phyloP scores from a whole-genome alignment of 2,888 invertebrate species.

The Thereva unica region DNA sequence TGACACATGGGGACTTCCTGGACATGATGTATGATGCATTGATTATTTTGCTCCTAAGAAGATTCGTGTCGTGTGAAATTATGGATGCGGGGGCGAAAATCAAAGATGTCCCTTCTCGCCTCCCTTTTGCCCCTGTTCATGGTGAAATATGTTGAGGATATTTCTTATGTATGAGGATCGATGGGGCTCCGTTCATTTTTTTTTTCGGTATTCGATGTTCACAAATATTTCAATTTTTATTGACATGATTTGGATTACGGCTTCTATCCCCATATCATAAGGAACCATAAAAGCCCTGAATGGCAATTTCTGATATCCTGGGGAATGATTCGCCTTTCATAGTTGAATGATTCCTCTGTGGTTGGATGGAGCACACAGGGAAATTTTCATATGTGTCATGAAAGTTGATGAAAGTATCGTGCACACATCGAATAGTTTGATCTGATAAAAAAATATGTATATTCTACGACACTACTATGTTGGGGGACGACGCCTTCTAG shows the following conservation, averaged over 20 bases:
- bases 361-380: not conserved
- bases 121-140: conserved; percentile 9
- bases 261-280: conserved; percentile 21
- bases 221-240: conserved; percentile 34
- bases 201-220: conserved; percentile 14
- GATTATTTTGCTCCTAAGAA: conserved; percentile 22
- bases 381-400: too few species aligned
- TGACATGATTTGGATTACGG: conserved; percentile 33
- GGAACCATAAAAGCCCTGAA: conserved; percentile 26
- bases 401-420: too few species aligned
- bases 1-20: conserved; percentile 22
- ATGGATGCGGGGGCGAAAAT: too few species aligned
- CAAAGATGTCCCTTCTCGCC: too few species aligned
- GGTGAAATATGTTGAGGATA: conserved; percentile 18
- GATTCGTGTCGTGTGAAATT: conserved; percentile 3
- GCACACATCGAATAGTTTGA: too few species aligned
- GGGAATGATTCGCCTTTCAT: conserved; percentile 29
- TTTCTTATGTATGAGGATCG: conserved; percentile 10
- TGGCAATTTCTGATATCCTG: conserved; percentile 27
- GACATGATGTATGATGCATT: conserved; percentile 34
- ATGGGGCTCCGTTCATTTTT: conserved; percentile 1
- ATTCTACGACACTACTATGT: too few species aligned
- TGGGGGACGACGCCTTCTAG: too few species aligned
- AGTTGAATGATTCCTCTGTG: conserved; percentile 18
- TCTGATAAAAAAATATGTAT: too few species aligned